Evolutionary conservation across 2,113 vertebrate genomes (phyloP).

Genomic region (Rhegmatorhina hoffmannsi): DNA sequence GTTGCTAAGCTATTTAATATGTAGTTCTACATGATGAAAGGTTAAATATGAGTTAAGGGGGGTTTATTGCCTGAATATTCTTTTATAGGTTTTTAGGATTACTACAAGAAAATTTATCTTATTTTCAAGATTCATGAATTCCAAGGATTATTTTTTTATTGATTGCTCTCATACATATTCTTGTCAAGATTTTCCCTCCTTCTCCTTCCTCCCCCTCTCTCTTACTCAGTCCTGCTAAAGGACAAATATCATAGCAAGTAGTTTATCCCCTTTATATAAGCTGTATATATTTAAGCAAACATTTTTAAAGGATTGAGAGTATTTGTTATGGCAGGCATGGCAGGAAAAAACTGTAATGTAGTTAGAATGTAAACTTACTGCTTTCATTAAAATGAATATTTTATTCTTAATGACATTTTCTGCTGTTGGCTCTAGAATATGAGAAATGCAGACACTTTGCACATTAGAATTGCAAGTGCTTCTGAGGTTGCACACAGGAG

Average conservation of each 20-base stretch:
- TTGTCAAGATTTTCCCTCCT: slow-evolving; percentile 43
- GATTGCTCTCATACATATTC: slow-evolving; percentile 60
- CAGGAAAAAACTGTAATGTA: background rate
- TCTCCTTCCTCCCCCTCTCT: background rate
- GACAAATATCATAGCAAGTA: slow-evolving; percentile 14
- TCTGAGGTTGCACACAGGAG: background rate
- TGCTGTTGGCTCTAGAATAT: background rate
- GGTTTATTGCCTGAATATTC: slow-evolving; percentile 55
- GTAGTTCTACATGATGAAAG: slow-evolving; percentile 64
- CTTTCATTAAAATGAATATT: slow-evolving; percentile 20
- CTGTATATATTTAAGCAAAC: background rate
- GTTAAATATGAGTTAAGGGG: slow-evolving; percentile 66
- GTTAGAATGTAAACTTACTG: slow-evolving; percentile 14
- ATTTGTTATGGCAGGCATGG: slow-evolving; percentile 12
- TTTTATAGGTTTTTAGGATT: slow-evolving; percentile 60
- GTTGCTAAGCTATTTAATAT: slow-evolving; percentile 55
- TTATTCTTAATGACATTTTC: slow-evolving; percentile 30
- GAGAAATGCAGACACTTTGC: background rate
- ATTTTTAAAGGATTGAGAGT: background rate
- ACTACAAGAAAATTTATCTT: slow-evolving; percentile 52
- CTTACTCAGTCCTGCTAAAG: background rate
- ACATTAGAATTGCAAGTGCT: background rate
- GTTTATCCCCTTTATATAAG: slow-evolving; percentile 3
- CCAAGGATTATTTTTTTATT: slow-evolving; percentile 59
- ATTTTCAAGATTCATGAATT: slow-evolving; percentile 64